These are phyloP conservation scores for Oryzias sinensis DNA, from an alignment of 2,797 vertebrate species.

Conservation along the genomic window DNA sequence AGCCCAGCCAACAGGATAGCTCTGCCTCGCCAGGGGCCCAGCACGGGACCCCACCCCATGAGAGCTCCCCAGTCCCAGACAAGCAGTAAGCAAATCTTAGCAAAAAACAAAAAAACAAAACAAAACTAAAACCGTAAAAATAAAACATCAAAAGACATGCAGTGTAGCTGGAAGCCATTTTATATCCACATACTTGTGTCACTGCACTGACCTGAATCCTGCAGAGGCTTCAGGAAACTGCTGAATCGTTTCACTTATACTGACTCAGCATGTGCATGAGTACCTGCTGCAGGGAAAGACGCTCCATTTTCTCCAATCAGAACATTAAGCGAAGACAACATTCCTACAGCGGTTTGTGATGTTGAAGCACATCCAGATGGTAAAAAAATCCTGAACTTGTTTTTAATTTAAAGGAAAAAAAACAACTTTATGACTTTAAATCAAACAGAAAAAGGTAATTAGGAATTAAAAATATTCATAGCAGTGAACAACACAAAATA, in stretches of 20 bases:
- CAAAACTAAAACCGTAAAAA: neutral
- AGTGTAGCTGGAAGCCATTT: constrained; percentile 40
- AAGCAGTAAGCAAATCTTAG: constrained; percentile 16
- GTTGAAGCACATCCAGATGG: too few relatives aligned
- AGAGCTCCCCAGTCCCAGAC: too few relatives aligned
- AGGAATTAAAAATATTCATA: too few relatives aligned
- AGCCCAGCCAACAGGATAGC: too few relatives aligned
- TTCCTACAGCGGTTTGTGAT: too few relatives aligned
- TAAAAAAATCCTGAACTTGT: too few relatives aligned
- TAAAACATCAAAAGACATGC: neutral
- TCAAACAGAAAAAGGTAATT: too few relatives aligned
- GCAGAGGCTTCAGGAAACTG: constrained; percentile 36
- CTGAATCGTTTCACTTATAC: constrained; percentile 33
- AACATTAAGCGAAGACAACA: neutral
- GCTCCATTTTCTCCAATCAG: constrained; percentile 10
- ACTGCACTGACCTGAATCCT: constrained; percentile 41
- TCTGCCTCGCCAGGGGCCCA: too few relatives aligned
- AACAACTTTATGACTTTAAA: too few relatives aligned
- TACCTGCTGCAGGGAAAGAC: constrained; percentile 25
- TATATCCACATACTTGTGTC: constrained; percentile 43
- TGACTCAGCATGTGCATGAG: constrained; percentile 27
- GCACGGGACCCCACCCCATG: too few relatives aligned
- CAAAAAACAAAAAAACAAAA: constrained; percentile 14
- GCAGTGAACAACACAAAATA: too few relatives aligned
- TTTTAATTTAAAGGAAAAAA: too few relatives aligned